phyloP scores from a whole-genome alignment of 2,113 vertebrate species.

The Bubo scandiacus region DNA sequence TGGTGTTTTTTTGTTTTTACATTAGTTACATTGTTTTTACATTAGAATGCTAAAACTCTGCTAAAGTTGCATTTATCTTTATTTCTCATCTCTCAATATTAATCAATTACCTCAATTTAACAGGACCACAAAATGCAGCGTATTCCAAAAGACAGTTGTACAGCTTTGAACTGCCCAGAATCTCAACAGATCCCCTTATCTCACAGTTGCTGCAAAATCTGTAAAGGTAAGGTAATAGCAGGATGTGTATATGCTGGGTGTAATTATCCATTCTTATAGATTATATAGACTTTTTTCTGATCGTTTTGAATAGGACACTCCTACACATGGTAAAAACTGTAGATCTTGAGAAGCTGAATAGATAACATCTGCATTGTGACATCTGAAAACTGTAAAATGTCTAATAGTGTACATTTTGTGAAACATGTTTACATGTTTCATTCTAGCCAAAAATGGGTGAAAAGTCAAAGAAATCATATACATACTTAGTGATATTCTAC shows the following conservation, averaged over 20 bases:
- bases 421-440: neutral
- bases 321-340: neutral
- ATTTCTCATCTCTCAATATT: neutral
- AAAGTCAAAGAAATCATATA: neutral
- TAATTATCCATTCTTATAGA: neutral
- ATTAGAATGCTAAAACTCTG: neutral
- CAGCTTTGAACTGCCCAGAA: conserved; percentile 84
- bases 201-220: conserved; percentile 94
- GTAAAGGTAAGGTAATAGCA: conserved; percentile 84
- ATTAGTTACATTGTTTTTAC: neutral
- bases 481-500: neutral
- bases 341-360: neutral
- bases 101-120: conserved; percentile 20
- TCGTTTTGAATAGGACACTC: neutral
- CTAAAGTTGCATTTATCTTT: neutral
- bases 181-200: conserved; percentile 87
- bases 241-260: neutral
- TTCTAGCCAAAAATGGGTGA: neutral
- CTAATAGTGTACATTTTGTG: conserved; percentile 12
- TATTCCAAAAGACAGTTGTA: conserved; percentile 77
- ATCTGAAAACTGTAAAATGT: conserved; percentile 17
- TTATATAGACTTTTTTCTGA: neutral
- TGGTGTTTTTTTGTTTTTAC: neutral
- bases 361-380: neutral
- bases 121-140: conserved; percentile 91